These are phyloP conservation scores for Chamaedrilus cognettii DNA, from an alignment of 2,888 invertebrate species.

Conservation along the genomic window DNA sequence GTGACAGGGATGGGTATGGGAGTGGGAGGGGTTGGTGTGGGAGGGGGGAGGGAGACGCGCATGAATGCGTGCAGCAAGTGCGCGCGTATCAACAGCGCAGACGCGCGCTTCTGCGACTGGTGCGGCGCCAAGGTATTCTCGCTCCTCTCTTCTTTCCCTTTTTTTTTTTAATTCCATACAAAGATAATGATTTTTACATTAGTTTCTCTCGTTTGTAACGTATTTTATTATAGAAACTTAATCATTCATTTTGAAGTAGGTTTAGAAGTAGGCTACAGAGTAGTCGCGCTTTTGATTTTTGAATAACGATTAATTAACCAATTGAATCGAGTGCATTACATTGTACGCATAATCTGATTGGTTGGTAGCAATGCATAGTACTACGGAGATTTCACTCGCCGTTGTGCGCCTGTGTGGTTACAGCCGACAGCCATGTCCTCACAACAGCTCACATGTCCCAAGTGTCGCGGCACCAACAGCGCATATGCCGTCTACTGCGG, in stretches of 20 bases:
- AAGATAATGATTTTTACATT: too few species aligned
- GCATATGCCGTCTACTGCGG: conserved; percentile 51
- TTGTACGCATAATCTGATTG: too few species aligned
- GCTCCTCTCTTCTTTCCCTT: neutral
- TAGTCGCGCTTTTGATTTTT: neutral
- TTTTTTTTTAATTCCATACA: too few species aligned
- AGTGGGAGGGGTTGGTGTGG: conserved; percentile 22
- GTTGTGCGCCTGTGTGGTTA: too few species aligned
- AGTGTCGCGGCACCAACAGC: conserved; percentile 52
- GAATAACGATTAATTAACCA: too few species aligned
- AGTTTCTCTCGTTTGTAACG: too few species aligned
- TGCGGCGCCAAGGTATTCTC: conserved; percentile 54
- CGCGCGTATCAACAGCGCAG: conserved; percentile 51
- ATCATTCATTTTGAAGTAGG: too few species aligned
- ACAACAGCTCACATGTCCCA: conserved; percentile 41
- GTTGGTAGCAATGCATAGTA: too few species aligned
- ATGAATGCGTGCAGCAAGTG: conserved; percentile 55
- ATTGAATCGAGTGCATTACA: too few species aligned
- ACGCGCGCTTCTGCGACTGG: conserved; percentile 58
- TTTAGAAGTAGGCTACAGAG: neutral
- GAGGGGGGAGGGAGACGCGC: conserved; percentile 43
- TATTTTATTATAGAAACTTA: too few species aligned
- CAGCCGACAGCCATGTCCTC: too few species aligned
- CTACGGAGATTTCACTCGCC: too few species aligned
- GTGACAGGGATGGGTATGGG: neutral